Conservation (phyloP, 2,113 vertebrate species). For the Neodon shergylaensis region DNA sequence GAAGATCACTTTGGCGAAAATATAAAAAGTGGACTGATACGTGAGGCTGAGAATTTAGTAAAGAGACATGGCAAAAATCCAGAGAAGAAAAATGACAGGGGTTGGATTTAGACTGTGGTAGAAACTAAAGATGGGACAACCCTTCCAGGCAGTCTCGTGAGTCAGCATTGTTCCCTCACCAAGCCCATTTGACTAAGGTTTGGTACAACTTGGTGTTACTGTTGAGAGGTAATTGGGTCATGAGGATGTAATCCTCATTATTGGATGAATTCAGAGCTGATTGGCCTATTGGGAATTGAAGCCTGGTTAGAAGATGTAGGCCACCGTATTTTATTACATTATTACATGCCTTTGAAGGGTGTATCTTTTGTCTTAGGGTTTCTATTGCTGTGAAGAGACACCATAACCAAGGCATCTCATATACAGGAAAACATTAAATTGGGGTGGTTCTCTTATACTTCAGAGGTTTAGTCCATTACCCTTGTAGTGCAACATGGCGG, state of each 20-base stretch:
- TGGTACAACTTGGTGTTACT: neutral
- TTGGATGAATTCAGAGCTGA: neutral
- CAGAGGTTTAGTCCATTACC: neutral
- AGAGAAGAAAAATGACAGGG: neutral
- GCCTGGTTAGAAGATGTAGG: neutral
- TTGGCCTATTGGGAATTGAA: neutral
- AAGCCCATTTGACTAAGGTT: neutral
- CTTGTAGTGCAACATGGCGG: too few species aligned
- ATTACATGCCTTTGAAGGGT: neutral
- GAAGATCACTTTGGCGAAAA: slow-evolving; percentile 52
- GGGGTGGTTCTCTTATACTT: neutral
- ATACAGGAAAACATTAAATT: neutral
- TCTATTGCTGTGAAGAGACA: neutral
- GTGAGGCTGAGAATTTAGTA: slow-evolving; percentile 15
- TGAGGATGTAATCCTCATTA: neutral
- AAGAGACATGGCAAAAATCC: neutral
- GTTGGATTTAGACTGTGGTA: neutral
- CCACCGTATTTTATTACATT: neutral
- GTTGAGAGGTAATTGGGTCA: neutral
- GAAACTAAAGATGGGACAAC: neutral
- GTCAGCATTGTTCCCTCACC: neutral
- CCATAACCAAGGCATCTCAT: neutral
- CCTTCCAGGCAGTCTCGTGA: neutral
- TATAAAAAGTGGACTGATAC: neutral
- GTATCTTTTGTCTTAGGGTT: neutral